A percentile compares a stretch with the other conserved stretches of the same genome.
phyloP scores from a whole-genome alignment of 2,888 invertebrate species.

The Hypercompe scribonia region DNA sequence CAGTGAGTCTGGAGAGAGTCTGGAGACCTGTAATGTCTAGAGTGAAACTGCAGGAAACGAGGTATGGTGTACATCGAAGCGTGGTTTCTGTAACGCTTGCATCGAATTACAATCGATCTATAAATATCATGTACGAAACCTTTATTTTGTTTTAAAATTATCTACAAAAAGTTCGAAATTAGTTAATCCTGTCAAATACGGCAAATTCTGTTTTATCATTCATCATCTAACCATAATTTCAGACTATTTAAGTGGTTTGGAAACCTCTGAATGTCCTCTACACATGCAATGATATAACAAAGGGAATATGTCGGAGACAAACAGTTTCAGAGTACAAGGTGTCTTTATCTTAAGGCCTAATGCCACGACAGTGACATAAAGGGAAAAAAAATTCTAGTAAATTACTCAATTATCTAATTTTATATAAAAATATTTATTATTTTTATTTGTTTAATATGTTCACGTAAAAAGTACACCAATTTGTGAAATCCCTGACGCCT shows the following conservation, averaged over 20 bases:
- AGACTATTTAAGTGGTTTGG: background rate
- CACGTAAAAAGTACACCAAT: no score
- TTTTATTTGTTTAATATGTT: no score
- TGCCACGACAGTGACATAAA: no score
- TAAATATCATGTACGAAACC: background rate
- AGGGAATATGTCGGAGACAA: background rate
- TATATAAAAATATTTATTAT: no score
- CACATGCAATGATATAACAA: background rate
- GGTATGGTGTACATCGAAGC: conserved; percentile 21
- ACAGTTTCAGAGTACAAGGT: background rate
- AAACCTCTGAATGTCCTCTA: background rate
- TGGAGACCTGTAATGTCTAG: conserved; percentile 28
- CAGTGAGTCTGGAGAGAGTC: no score
- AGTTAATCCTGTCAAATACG: background rate
- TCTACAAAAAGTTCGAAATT: background rate
- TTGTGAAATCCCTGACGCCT: no score
- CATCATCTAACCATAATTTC: background rate
- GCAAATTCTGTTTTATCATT: background rate
- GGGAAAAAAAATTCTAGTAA: no score
- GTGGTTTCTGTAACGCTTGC: conserved; percentile 17
- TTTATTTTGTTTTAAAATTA: background rate
- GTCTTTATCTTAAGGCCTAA: background rate
- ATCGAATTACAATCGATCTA: conserved; percentile 13
- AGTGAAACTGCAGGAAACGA: conserved; percentile 41
- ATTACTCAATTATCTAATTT: no score